phyloP scores from a whole-genome alignment of 2,888 invertebrate genomes.

The Monopis laevigella region DNA sequence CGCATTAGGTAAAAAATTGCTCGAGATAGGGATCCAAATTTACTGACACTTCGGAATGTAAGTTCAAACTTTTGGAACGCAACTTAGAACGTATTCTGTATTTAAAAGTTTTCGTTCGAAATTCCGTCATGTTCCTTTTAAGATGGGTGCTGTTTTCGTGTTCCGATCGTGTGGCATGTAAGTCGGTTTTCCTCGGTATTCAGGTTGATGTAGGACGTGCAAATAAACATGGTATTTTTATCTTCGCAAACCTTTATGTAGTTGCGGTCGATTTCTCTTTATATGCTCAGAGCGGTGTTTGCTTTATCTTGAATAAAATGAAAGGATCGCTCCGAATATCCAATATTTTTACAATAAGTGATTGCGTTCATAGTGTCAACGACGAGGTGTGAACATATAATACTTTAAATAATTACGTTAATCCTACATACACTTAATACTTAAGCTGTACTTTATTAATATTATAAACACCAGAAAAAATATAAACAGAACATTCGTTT shows the following conservation, averaged over 20 bases:
- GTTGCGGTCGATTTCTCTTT: conserved; percentile 66
- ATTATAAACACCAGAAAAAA: too few species aligned
- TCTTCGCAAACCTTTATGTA: conserved; percentile 65
- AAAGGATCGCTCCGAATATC: conserved; percentile 42
- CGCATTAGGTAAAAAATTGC: conserved; percentile 43
- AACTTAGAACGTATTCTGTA: conserved; percentile 30
- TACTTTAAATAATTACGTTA: background rate
- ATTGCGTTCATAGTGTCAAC: conserved; percentile 20
- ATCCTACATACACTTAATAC: too few species aligned
- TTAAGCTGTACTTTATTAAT: too few species aligned
- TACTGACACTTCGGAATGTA: conserved; percentile 56
- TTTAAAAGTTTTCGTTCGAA: conserved; percentile 25
- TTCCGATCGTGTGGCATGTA: conserved; percentile 26
- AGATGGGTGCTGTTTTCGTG: conserved; percentile 33
- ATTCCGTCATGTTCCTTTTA: conserved; percentile 34
- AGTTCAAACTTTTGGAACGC: conserved; percentile 37
- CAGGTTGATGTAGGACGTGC: conserved; percentile 62
- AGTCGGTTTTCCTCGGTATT: conserved; percentile 36
- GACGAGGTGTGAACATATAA: background rate
- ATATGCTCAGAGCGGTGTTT: conserved; percentile 59
- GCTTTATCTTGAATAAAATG: conserved; percentile 61
- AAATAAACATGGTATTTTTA: conserved; percentile 68
- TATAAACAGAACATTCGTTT: too few species aligned
- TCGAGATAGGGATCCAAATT: conserved; percentile 54
- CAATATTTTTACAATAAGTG: conserved; percentile 36